Base-by-base conservation (phyloP, 2,888 invertebrate genomes). In the Sarcophaga rosellei region DNA sequence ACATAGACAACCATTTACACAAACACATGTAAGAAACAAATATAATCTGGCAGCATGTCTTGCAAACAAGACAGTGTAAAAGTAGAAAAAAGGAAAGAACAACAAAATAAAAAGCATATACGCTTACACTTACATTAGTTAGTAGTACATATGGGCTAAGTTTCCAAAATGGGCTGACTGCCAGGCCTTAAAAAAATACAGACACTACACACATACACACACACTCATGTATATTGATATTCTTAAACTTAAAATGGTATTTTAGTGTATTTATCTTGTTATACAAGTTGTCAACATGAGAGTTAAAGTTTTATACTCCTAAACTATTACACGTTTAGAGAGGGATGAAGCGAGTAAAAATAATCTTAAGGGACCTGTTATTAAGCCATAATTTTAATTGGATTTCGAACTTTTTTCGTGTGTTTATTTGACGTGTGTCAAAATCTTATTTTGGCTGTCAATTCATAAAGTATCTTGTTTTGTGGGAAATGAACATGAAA, bases 121-220 rank as follows among this genome's bases (percentile, higher is more conserved):
- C 17, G n/a, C 11, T 35, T 61, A 20, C 59, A 20, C 3, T 8
- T 35, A 23, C 70, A 65, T 44, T 47, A 20, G 3, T 25, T 12
- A 17, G 45, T 23, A 44, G 21, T 35, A 44, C 21, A 62, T 15
- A 62, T 47, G 35, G 63, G 63, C 44, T 63, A 65, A 73, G 59
- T 15, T 59, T 44, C 35, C 35, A 35, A 81, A 81, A 81, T 85
- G 81, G 81, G 81, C 85, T 74, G 77, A 81, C 66, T 78, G 85
- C 85, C 85, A 85, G 65, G 25, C 25, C 45, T 45, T 45, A 57
- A 12, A 20, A 44, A 20, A 20, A 11, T 20, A 20, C 21, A n/a
- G 3, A 4, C n/a, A 20, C 25, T 12, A 66, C 20, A 74, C 47
- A 61, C 45, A 72, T 15, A 68, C 62, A 62, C 21, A 25, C 35